phyloP scores from a whole-genome alignment of 2,888 invertebrate genomes.

The Notodonta dromedarius region DNA sequence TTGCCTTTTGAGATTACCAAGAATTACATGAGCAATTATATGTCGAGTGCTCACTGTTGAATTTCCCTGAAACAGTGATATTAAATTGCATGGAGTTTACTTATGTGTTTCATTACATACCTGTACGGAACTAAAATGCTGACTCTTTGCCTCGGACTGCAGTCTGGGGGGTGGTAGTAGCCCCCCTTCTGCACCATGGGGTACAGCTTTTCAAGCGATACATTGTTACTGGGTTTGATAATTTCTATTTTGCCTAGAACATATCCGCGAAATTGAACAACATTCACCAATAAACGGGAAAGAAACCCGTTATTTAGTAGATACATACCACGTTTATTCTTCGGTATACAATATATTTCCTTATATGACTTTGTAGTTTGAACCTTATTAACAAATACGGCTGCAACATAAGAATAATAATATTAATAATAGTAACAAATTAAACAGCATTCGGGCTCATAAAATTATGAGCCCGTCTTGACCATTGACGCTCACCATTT shows the following conservation, averaged over 20 bases:
- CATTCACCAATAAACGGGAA: background rate
- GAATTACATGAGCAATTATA: no score
- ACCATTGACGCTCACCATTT: no score
- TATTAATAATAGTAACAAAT: no score
- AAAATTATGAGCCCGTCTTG: no score
- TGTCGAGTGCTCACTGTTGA: no score
- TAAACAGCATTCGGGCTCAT: no score
- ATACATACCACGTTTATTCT: conserved; percentile 15
- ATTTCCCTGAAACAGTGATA: no score
- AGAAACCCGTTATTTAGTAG: background rate
- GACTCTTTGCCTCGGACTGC: conserved; percentile 51
- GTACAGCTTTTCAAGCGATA: conserved; percentile 18
- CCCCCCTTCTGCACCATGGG: conserved; percentile 49
- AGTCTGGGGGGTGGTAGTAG: conserved; percentile 46
- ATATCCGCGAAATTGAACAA: background rate
- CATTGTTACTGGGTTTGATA: conserved; percentile 14
- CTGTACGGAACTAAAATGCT: conserved; percentile 61
- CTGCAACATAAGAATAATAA: background rate
- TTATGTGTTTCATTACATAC: conserved; percentile 27
- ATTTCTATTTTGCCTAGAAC: conserved; percentile 21
- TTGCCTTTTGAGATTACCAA: no score
- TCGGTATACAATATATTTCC: conserved; percentile 15
- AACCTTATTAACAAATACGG: background rate
- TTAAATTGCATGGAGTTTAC: no score
- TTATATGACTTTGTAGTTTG: background rate